Base-by-base conservation (phyloP, 1,140 invertebrate genomes). In the Sycophaga agraensis region DNA sequence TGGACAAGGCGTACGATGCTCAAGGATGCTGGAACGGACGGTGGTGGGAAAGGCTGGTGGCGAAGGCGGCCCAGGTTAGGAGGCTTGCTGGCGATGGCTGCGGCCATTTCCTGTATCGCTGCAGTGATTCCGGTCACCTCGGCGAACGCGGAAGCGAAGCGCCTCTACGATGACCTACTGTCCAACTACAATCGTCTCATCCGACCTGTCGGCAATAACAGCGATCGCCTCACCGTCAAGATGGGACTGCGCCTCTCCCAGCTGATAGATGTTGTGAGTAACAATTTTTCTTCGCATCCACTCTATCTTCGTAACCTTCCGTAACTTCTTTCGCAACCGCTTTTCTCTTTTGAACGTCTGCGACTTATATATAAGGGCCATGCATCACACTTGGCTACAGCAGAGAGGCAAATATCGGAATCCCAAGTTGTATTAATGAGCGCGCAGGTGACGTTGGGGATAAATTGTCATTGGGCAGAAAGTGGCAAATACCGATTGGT, bases 161-260 rank as follows among this genome's bases (percentile, higher is more conserved):
- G 93, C 78, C 88, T 96, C 68, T 96, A 96, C 84, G 93, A 97
- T 85, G 93, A 96, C 82, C 86, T 96, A 65, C 86, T 98, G 67
- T 93, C 90, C 74, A 96, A 96, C 82, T 99, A 99, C 85, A 99
- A 99, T 84, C 88, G 95, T 69, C 90, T 98, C 74, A 98, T 98
- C 72, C 84, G 96, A 72, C 97, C 97, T 46, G 95, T 99, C 64
- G 91, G 91, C 66, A 96, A 98, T 83, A 97, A 96, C 83, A 93
- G 92, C 56, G 96, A 99, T 82, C 88, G 91, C 70, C 88, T 99
- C 71, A 96, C 92, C 62, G 95, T 98, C 75, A 96, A 95, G 83
- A 91, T 99, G 89, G 95, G 95, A 66, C 88, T 99, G 55, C 88
- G 91, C 74, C 85, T 99, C 56, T 97, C 96, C 69, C 96, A 99